These are phyloP conservation scores for Nephila pilipes DNA, from an alignment of 1,140 invertebrate genomes.

Conservation along the genomic window DNA sequence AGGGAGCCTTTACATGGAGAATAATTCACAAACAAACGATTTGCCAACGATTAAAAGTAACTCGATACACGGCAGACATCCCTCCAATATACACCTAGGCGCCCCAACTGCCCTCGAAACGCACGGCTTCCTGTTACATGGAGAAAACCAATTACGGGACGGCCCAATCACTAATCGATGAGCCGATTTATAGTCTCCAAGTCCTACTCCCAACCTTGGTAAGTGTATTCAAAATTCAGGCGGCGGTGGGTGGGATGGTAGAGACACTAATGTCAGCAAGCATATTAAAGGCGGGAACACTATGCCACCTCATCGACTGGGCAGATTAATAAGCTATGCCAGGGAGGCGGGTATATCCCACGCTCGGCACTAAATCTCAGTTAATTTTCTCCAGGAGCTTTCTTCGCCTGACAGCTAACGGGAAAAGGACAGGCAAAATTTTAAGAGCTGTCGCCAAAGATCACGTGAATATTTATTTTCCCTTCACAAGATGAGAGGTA, in stretches of 20 bases:
- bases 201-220: neutral
- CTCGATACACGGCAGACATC: neutral
- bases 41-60: neutral
- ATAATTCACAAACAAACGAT: constrained; percentile 5
- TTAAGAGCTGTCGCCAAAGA: neutral
- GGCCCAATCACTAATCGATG: constrained; percentile 47
- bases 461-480: neutral
- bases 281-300: constrained; percentile 58
- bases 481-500: too few relatives aligned
- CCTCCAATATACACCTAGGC: neutral
- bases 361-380: constrained; percentile 52
- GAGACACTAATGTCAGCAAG: constrained; percentile 37
- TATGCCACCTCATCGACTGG: constrained; percentile 9
- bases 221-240: neutral
- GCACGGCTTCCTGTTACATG: constrained; percentile 8
- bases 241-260: neutral
- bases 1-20: neutral
- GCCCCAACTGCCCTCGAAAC: too few relatives aligned
- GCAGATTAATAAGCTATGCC: constrained; percentile 54
- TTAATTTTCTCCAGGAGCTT: constrained; percentile 19
- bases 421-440: neutral
- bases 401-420: constrained; percentile 19
- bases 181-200: constrained; percentile 41
- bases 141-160: constrained; percentile 26
- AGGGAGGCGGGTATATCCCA: neutral